Base-by-base conservation (phyloP, 2,113 vertebrate species). In the Crypturellus undulatus region DNA sequence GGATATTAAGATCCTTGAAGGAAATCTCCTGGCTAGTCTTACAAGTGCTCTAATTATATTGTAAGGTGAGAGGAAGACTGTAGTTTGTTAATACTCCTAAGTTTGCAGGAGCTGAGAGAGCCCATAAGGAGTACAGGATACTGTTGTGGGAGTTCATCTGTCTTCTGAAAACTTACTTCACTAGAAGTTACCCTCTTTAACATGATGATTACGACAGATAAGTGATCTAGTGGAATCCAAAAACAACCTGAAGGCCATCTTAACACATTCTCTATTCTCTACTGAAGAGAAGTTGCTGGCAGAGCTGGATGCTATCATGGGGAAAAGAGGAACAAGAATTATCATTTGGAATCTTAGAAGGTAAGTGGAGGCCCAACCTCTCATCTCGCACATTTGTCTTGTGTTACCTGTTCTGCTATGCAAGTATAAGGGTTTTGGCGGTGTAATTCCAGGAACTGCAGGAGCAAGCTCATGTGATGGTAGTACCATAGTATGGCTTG, bases 331-430 rank as follows among this genome's bases (percentile, higher is more conserved):
- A 93, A 99, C 99, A 21, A 97, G 98, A 82, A 99, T 99, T 90
- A 99, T 99, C 88, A 99, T 99, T 92, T 99, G 99, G 99, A 99
- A 99, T 82, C 98, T 99, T 26, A 98, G 98, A 94, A 98, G 98
- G 99, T 99, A 96, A 87, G 91, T 32, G 38, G 15, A 69, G 65
- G 10, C 49, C 20, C 40, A 22, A 1, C 24, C 32, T 70, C 12
- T 68, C 70, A 1, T 3, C 3, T 8, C 16, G 72, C n/a, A 62
- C 30, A 12, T 16, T 30, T 76, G 28, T 11, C 60, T 71, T 42
- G n/a, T 38, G 4, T 87, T 90, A n/a, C 34, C 3, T 59, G 3
- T 80, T 49, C 28, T 19, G 13, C 58, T 19, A 3, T 62, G 38
- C 51, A 54, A n/a, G 16, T 25, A 7, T 8, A 6, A 64, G 49